Percentiles rank a stretch among this genome's conserved stretches.
These are phyloP conservation scores for Clunio marinus DNA, from an alignment of 2,888 invertebrate species.

Conservation along the genomic window DNA sequence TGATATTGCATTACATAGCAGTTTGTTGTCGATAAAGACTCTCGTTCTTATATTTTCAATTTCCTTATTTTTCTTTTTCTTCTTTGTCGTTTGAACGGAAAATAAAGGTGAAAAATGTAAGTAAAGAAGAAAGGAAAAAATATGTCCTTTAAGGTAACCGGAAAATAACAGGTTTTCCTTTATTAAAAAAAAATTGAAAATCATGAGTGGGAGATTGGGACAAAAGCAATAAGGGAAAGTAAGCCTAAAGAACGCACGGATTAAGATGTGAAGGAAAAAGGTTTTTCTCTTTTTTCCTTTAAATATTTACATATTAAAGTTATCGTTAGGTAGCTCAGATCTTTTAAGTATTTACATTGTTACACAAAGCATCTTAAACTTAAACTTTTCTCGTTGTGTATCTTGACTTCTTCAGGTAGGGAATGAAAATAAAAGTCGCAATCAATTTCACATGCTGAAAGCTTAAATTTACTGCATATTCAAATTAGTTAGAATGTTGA, in stretches of 20 bases:
- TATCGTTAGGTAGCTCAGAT: no score
- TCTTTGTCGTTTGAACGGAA: neutral
- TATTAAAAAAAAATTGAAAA: neutral
- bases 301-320: neutral
- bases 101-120: neutral
- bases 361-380: no score
- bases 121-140: neutral
- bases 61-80: neutral
- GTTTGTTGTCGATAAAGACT: neutral
- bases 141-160: slow-evolving; percentile 18
- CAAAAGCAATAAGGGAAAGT: neutral
- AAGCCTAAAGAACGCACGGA: neutral
- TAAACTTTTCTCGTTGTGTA: no score
- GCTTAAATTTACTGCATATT: no score
- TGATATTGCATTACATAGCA: neutral
- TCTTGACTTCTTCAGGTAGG: no score
- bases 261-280: neutral
- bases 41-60: neutral
- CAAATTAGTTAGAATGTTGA: no score
- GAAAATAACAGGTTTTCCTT: slow-evolving; percentile 23
- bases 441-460: no score
- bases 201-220: neutral
- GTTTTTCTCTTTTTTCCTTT: neutral
- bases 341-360: no score
- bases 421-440: no score